A percentile compares a stretch with the other conserved stretches of the same genome.
Evolutionary conservation across 2,797 vertebrate genomes (phyloP).

Genomic region (Pygocentrus nattereri): DNA sequence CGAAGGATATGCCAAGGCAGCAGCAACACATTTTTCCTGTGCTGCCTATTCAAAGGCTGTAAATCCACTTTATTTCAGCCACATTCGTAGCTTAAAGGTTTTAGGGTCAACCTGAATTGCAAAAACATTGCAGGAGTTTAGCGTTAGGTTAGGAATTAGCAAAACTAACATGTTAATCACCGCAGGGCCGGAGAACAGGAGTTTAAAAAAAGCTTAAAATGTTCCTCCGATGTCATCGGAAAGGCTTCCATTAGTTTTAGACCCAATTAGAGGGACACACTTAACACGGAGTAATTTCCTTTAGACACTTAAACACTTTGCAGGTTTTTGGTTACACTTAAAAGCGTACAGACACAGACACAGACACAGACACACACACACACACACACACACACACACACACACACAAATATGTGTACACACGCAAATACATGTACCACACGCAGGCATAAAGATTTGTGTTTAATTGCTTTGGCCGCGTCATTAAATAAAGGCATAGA

Average conservation of each 20-base stretch:
- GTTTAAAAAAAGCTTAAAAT: slow-evolving; percentile 17
- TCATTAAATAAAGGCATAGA: slow-evolving; percentile 79
- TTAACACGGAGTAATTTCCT: slow-evolving; percentile 53
- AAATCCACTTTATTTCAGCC: neutral
- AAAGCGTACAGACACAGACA: slow-evolving; percentile 45
- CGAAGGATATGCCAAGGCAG: neutral
- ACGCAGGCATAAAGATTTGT: slow-evolving; percentile 69
- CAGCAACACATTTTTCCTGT: neutral
- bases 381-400: slow-evolving; percentile 24
- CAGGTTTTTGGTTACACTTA: slow-evolving; percentile 55
- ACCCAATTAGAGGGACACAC: slow-evolving; percentile 51
- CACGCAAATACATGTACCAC: slow-evolving; percentile 34
- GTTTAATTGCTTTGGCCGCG: slow-evolving; percentile 80
- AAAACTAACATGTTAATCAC: slow-evolving; percentile 25
- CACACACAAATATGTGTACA: slow-evolving; percentile 13
- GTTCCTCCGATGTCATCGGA: slow-evolving; percentile 30
- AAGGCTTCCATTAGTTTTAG: slow-evolving; percentile 57
- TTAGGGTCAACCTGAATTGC: neutral
- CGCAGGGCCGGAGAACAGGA: slow-evolving; percentile 4
- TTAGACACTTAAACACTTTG: slow-evolving; percentile 51
- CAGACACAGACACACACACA: slow-evolving; percentile 30
- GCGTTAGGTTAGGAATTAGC: slow-evolving; percentile 11
- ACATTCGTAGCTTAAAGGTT: neutral
- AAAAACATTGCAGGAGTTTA: neutral
- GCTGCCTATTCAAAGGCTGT: neutral